A percentile compares a stretch with the other conserved stretches of the same genome.
phyloP scores from a whole-genome alignment of 2,797 vertebrate species.

The Octomys mimax region DNA sequence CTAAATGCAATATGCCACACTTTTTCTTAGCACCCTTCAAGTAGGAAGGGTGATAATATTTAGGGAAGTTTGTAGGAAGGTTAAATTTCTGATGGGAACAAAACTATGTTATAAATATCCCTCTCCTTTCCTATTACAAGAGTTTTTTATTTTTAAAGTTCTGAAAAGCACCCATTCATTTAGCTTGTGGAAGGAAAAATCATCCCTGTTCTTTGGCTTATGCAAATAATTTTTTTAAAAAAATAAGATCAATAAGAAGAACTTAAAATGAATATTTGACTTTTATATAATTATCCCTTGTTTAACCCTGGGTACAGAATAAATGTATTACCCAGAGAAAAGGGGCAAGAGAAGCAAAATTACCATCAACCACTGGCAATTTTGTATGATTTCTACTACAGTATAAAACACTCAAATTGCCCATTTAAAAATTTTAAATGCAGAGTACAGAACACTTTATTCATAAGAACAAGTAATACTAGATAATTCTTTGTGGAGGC shows the following conservation, averaged over 20 bases:
- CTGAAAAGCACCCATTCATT: conserved; percentile 49
- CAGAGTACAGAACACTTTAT: conserved; percentile 66
- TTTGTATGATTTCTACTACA: conserved; percentile 59
- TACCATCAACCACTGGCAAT: conserved; percentile 60
- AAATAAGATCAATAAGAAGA: conserved; percentile 67
- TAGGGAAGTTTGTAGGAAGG: conserved; percentile 2
- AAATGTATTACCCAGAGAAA: not conserved
- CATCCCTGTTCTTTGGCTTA: conserved; percentile 28
- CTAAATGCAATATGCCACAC: not conserved
- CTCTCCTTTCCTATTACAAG: conserved; percentile 52
- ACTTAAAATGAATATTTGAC: conserved; percentile 63
- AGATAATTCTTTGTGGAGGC: conserved; percentile 37
- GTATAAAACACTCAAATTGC: conserved; percentile 60
- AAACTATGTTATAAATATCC: conserved; percentile 25
- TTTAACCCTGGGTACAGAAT: conserved; percentile 59
- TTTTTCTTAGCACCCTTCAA: conserved; percentile 25
- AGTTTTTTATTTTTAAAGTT: conserved; percentile 17
- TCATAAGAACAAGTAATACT: conserved; percentile 61
- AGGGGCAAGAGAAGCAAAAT: conserved; percentile 8
- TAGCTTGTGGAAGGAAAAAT: conserved; percentile 49
- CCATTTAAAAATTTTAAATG: conserved; percentile 63
- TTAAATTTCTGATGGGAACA: conserved; percentile 36
- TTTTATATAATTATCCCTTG: conserved; percentile 65
- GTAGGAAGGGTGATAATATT: conserved; percentile 39
- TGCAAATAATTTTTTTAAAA: conserved; percentile 56